Percentiles rank a stretch among this genome's conserved stretches.
Conservation (phyloP, 2,113 vertebrate genomes). For the Embiotoca jacksoni region DNA sequence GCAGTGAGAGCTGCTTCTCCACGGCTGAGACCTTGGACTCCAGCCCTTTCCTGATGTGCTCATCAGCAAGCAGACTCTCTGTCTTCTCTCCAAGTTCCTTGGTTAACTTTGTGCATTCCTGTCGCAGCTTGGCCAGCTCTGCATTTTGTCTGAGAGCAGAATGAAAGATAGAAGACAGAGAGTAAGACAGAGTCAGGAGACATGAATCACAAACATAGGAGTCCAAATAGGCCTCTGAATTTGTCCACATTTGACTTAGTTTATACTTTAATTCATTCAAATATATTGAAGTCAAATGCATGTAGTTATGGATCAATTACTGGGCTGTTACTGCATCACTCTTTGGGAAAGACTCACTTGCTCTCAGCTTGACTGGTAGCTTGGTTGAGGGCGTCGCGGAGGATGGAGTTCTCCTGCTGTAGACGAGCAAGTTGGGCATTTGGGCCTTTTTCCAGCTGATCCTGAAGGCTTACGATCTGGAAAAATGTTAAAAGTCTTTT, state of each 20-base stretch:
- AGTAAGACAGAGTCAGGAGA: neutral
- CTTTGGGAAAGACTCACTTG: slow-evolving; percentile 86
- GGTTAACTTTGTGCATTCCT: slow-evolving; percentile 90
- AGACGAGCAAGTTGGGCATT: slow-evolving; percentile 91
- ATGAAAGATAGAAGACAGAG: neutral
- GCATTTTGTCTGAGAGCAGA: slow-evolving; percentile 89
- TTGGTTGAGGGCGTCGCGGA: slow-evolving; percentile 95
- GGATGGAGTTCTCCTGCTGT: slow-evolving; percentile 96
- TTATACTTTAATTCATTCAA: neutral
- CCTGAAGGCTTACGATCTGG: slow-evolving; percentile 91
- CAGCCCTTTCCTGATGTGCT: slow-evolving; percentile 88
- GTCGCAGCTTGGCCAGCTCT: slow-evolving; percentile 93
- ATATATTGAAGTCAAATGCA: neutral
- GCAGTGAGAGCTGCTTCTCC: slow-evolving; percentile 88
- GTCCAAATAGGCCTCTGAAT: neutral
- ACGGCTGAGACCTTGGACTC: slow-evolving; percentile 85
- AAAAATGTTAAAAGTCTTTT: neutral
- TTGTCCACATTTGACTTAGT: neutral
- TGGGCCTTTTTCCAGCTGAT: slow-evolving; percentile 94
- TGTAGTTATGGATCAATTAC: neutral
- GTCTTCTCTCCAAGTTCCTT: slow-evolving; percentile 92
- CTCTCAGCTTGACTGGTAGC: slow-evolving; percentile 95
- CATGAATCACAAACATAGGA: neutral
- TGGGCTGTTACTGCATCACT: neutral
- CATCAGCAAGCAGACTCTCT: slow-evolving; percentile 87